Evolutionary conservation across 2,113 vertebrate genomes (phyloP).

Genomic region (Melospiza georgiana): DNA sequence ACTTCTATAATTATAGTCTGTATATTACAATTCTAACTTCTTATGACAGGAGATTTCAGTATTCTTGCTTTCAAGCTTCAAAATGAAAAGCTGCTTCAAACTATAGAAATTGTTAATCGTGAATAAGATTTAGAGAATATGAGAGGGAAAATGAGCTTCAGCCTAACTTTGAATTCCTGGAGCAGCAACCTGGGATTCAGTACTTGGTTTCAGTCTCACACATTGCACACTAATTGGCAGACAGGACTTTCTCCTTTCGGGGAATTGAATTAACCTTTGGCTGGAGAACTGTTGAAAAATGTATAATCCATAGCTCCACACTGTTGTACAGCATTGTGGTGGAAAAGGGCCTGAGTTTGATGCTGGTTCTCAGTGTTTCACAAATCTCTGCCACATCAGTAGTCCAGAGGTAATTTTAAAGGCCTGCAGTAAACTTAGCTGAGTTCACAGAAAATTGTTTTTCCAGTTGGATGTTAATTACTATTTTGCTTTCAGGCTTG

Average conservation of each 20-base stretch:
- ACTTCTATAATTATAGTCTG: neutral
- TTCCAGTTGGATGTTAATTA: neutral
- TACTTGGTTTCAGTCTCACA: neutral
- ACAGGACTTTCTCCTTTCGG: neutral
- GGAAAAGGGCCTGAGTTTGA: neutral
- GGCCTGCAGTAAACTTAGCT: neutral
- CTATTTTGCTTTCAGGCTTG: neutral
- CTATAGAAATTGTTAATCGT: neutral
- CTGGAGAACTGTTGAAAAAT: neutral
- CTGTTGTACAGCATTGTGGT: neutral
- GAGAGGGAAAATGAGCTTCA: neutral
- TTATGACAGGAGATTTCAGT: neutral
- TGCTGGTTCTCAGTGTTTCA: neutral
- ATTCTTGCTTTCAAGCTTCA: neutral
- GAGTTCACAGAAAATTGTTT: neutral
- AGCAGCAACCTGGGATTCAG: neutral
- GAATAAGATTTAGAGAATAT: neutral
- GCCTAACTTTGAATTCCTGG: neutral
- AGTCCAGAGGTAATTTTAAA: neutral
- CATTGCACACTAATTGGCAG: neutral
- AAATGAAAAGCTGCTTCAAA: neutral
- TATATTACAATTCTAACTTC: neutral
- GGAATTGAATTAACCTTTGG: slow-evolving; percentile 19
- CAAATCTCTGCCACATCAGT: neutral
- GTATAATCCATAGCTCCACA: neutral